These are phyloP conservation scores for Urophycis tenuis DNA, from an alignment of 2,797 vertebrate genomes.

Conservation along the genomic window DNA sequence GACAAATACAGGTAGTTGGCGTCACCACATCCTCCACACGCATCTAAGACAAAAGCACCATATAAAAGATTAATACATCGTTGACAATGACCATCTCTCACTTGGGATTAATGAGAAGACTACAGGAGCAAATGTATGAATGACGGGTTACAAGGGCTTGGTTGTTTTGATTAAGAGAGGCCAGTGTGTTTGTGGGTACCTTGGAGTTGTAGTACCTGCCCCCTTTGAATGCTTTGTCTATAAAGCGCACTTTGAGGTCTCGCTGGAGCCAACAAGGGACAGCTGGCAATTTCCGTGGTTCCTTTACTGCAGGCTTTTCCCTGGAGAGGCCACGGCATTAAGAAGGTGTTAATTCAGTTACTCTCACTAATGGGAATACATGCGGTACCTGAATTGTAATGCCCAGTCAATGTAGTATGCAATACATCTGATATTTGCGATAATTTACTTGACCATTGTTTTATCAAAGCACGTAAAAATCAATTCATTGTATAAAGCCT, in stretches of 20 bases:
- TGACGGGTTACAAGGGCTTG: not conserved
- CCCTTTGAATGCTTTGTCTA: slow-evolving; percentile 80
- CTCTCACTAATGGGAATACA: not conserved
- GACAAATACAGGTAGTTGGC: slow-evolving; percentile 76
- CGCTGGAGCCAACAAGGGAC: slow-evolving; percentile 78
- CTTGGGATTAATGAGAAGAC: not conserved
- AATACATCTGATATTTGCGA: not conserved
- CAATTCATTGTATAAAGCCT: not conserved
- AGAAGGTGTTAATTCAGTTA: not conserved
- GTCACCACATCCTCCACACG: slow-evolving; percentile 82
- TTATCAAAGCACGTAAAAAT: not conserved
- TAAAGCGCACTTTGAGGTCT: slow-evolving; percentile 83
- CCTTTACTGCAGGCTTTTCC: slow-evolving; percentile 65
- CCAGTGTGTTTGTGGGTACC: slow-evolving; percentile 56
- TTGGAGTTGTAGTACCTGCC: slow-evolving; percentile 91
- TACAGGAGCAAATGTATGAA: no score
- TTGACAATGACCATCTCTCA: not conserved
- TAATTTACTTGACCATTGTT: not conserved
- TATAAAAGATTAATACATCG: not conserved
- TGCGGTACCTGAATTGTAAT: not conserved
- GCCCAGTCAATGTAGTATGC: not conserved
- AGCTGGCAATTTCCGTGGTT: slow-evolving; percentile 49
- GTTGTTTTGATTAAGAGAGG: not conserved
- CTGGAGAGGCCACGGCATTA: slow-evolving; percentile 36
- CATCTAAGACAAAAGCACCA: slow-evolving; percentile 65